Evolutionary conservation across 92 coral and sea anemone species (phyloP), one percentile per base, ranked within the genome.

Genomic region (Virgularia gustaviana): DNA sequence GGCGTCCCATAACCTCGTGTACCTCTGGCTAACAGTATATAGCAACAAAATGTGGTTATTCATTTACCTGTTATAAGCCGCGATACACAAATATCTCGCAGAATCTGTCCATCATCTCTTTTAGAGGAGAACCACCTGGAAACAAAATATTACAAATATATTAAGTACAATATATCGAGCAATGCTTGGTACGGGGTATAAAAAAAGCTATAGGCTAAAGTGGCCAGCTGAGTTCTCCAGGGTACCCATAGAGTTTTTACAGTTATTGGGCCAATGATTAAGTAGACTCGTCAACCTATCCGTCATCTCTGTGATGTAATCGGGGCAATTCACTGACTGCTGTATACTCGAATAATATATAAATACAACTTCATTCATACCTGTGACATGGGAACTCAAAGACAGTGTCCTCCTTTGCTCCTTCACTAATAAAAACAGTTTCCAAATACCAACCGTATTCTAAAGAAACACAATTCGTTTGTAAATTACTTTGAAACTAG

Each of bases 391-490:
- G 82, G 53, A 92, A 89, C 72, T 92, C 96, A 44, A 89, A 92
- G 6, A 91, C 90, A 31, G 94, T 78, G 22, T 87, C 89, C 41
- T 91, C 96, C 38, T 84, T 91, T 25, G 78, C 64, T 11, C 98
- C 98, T 61, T 92, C 98, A 70, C 90, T 89, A 66, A 92, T 57
- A 57, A 71, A 92, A 27, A 92, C 92, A 65, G 76, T 85, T 70
- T 92, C 98, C 44, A 92, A 83, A 52, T 84, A 92, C 98, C 98
- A 92, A 18, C 96, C 97, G 34, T 89, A 83, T 19, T 91, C 97
- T 91, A 49, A 20, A 51, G 41, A 29, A 28, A 43, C n/a, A 11
- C 1, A 34, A 11, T 2, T 25, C 24, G 18, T 60, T 29, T 60
- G 9, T 15, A 60, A 9, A 2, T 7, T 55, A 2, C 9, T 36